phyloP scores from a whole-genome alignment of 2,888 invertebrate genomes.

The Apotomis betuletana region DNA sequence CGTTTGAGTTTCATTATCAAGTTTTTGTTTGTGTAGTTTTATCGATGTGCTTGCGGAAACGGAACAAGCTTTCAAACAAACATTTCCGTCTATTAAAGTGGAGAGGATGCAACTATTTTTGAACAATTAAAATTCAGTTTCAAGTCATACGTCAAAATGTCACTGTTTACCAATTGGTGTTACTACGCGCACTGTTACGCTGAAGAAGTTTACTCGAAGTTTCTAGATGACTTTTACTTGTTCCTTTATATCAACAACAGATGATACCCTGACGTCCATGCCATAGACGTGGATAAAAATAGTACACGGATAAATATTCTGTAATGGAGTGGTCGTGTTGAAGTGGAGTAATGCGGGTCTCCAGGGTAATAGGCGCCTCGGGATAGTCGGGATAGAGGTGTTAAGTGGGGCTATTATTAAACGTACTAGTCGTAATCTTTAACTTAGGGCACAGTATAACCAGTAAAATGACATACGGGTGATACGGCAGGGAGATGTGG shows the following conservation, averaged over 20 bases:
- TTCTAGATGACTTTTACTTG: background rate
- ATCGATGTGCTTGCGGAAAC: too few species aligned
- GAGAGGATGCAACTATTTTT: background rate
- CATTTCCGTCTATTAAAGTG: background rate
- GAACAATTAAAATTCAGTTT: background rate
- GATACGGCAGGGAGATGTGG: too few species aligned
- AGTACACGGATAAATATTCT: background rate
- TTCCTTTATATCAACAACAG: background rate
- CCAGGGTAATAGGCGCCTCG: slow-evolving; percentile 23
- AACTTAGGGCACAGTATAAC: background rate
- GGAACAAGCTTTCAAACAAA: slow-evolving; percentile 7
- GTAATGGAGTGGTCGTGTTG: slow-evolving; percentile 22
- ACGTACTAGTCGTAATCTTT: background rate
- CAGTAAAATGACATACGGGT: too few species aligned
- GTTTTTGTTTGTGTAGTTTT: too few species aligned
- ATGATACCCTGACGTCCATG: background rate
- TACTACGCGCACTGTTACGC: background rate
- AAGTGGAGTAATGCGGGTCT: slow-evolving; percentile 23
- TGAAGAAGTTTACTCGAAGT: background rate
- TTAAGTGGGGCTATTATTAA: slow-evolving; percentile 24
- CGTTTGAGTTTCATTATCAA: too few species aligned
- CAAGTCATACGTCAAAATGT: background rate
- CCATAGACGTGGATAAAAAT: slow-evolving; percentile 16
- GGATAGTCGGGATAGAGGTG: slow-evolving; percentile 21
- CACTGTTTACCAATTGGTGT: background rate